Base-by-base conservation (phyloP, 2,797 vertebrate genomes). In the Silurus lanzhouensis region DNA sequence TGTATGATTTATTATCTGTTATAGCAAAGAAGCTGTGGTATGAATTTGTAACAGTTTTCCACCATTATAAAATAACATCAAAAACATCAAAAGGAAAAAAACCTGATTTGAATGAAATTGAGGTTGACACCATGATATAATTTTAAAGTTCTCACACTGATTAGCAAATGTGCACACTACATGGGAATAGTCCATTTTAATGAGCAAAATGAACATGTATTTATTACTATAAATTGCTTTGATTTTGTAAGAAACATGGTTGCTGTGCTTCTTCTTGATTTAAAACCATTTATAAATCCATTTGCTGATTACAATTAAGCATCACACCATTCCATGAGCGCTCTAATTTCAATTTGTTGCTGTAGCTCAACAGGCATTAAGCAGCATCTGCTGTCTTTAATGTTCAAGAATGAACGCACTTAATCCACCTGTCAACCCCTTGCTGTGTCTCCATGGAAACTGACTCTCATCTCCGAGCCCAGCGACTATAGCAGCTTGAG, bases 391-490 rank as follows among this genome's bases (percentile, higher is more conserved):
- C 78, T 70, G 66, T 86, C 82, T 86, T 74, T 86, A 84, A 86
- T 86, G 84, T 84, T 86, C 77, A 88, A 84, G 82, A 83, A 86
- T 86, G 77, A 86, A 81, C 67, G 72, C 77, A 87, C 12, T 78
- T 76, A 81, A 81, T 60, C 27, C 86, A 72, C 80, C 76, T 85
- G 81, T 82, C 87, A 86, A 76, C 83, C 63, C 64, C 75, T 52
- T 57, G 25, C 79, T 60, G 81, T 63, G 79, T 88, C 87, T 76
- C 74, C 85, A 88, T 88, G 82, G 82, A 84, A 88, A 88, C 88
- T 84, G 82, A 82, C 74, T 84, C 71, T 87, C 83, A 89, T 85
- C 85, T 83, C 72, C 44, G 15, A 83, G 79, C 64, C 85, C 74
- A 84, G 83, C 82, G 74, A 87, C 79, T 76, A 83, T 80, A 83